Evolutionary conservation across 2,888 invertebrate species (phyloP), one percentile per base, ranked within the genome.

Genomic region (Heliconius ethilla): DNA sequence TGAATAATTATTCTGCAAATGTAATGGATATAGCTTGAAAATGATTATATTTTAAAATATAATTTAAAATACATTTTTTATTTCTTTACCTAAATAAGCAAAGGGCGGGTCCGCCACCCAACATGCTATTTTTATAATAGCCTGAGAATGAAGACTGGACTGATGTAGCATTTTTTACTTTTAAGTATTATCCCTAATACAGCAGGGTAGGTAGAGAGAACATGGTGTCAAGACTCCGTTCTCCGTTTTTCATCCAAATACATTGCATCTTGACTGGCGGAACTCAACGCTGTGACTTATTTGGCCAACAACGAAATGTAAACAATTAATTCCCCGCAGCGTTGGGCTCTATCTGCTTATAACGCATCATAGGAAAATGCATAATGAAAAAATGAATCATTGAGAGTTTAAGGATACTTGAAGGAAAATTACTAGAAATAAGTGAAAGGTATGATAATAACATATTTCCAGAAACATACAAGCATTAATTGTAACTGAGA

Each of bases 391-490:
- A 40, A 33, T 66, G 0, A 37, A n/a, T n/a, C 27, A 51, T 27
- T 51, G 27, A 33, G n/a, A 55, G 1, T 55, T 33, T 55, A 72
- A 72, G 70, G 55, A 72, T n/a, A 3, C n/a, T 15, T 13, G 22
- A 72, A 59, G 59, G 72, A 33, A 55, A 72, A 59, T 72, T 59
- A 25, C 55, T 55, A 72, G 55, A 33, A 55, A 59, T 59, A 72
- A 33, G 59, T 72, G 72, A 72, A 72, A 72, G 72, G 72, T 33
- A 29, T 25, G 18, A 67, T 22, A 18, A 70, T 70, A 25, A 22
- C 11, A 55, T 67, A 37, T 37, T 70, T 70, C 70, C n/a, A 70
- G 70, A 55, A 70, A 70, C 55, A 15, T 55, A 45, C n/a, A n/a
- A n/a, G n/a, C n/a, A n/a, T n/a, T n/a, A n/a, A n/a, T n/a, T n/a